These are phyloP conservation scores for Sminthopsis crassicaudata DNA, from an alignment of 2,113 vertebrate genomes.

Conservation along the genomic window DNA sequence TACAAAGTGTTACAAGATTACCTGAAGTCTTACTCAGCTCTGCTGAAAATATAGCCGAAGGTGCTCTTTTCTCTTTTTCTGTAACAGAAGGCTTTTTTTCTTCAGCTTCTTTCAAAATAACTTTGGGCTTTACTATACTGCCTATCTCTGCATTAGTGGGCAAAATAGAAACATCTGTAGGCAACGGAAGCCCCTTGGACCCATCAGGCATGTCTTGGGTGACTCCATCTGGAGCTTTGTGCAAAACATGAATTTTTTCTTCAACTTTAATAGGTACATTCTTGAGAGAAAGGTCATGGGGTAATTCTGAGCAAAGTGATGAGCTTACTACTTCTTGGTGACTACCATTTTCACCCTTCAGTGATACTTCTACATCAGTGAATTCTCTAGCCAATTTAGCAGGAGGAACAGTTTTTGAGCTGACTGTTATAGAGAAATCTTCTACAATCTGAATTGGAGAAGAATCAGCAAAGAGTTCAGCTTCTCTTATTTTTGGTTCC, in stretches of 20 bases:
- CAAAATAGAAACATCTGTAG: conserved; percentile 76
- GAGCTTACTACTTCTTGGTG: conserved; percentile 67
- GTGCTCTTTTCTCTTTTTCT: conserved; percentile 79
- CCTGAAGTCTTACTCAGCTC: conserved; percentile 88
- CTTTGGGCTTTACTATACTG: conserved; percentile 81
- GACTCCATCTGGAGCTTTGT: conserved; percentile 77
- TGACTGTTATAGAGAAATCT: conserved; percentile 80
- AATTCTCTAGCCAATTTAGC: conserved; percentile 70
- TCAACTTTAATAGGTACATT: conserved; percentile 75
- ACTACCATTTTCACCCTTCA: conserved; percentile 61
- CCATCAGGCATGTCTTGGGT: conserved; percentile 80
- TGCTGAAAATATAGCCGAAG: conserved; percentile 84
- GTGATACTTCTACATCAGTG: conserved; percentile 53
- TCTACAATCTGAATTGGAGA: conserved; percentile 83
- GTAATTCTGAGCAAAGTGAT: conserved; percentile 78
- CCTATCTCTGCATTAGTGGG: conserved; percentile 75
- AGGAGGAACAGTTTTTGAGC: conserved; percentile 75
- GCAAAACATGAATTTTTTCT: conserved; percentile 72
- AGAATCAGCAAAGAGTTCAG: conserved; percentile 77
- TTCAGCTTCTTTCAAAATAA: conserved; percentile 78
- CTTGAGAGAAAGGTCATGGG: conserved; percentile 82
- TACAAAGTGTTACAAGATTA: conserved; percentile 82
- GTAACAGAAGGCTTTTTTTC: conserved; percentile 80
- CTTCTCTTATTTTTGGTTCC: conserved; percentile 80
- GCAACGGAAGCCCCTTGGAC: conserved; percentile 59